phyloP scores from a whole-genome alignment of 2,113 vertebrate species.

The Genyomyrus donnyi region DNA sequence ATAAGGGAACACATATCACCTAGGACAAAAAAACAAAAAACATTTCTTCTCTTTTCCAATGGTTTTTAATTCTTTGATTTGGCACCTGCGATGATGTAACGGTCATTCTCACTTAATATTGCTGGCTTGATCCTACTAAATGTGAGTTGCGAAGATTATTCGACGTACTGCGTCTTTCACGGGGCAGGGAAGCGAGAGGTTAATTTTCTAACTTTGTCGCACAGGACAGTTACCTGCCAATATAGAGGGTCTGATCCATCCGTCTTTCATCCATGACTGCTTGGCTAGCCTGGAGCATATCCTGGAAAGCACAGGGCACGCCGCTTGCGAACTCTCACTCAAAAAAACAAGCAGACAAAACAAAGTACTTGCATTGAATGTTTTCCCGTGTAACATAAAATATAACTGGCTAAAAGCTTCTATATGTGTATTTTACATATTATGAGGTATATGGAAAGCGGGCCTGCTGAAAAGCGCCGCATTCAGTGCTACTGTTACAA shows the following conservation, averaged over 20 bases:
- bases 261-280: not conserved
- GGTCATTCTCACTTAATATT: not conserved
- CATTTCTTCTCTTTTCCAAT: not conserved
- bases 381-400: not conserved
- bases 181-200: not conserved
- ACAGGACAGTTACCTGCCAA: not conserved
- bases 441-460: not conserved
- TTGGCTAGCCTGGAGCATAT: not conserved
- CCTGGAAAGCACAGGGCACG: not conserved
- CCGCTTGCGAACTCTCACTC: not conserved
- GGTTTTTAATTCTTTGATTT: not conserved
- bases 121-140: not conserved
- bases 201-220: not conserved
- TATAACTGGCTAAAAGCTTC: not conserved
- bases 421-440: not conserved
- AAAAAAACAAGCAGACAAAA: not conserved
- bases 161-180: not conserved
- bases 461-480: not conserved
- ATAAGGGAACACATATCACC: not conserved
- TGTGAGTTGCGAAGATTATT: not conserved
- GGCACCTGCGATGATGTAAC: not conserved
- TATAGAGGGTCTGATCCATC: not conserved
- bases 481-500: not conserved
- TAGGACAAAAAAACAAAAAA: not conserved
- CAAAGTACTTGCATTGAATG: not conserved